Conservation (phyloP, 2,113 vertebrate species). For the Sarotherodon lohbergeri region DNA sequence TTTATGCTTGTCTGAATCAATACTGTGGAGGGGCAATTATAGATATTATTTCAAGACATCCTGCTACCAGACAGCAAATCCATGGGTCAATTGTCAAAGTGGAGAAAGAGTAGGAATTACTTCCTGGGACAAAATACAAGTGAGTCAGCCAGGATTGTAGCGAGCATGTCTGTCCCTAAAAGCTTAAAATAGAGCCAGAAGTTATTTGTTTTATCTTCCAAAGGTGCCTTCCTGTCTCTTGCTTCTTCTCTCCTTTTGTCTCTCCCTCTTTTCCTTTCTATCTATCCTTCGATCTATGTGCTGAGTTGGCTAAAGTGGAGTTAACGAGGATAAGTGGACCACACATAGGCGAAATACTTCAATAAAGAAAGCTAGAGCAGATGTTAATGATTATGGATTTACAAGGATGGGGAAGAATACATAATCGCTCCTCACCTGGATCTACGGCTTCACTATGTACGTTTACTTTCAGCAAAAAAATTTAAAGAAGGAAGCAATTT, state of each 20-base stretch:
- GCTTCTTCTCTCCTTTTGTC: constrained; percentile 15
- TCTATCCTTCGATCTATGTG: constrained; percentile 57
- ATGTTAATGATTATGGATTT: constrained; percentile 81
- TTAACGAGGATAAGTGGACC: constrained; percentile 76
- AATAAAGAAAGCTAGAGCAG: constrained; percentile 72
- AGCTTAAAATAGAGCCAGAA: constrained; percentile 38
- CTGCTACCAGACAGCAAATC: constrained; percentile 65
- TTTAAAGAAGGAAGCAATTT: background rate
- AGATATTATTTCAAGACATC: constrained; percentile 70
- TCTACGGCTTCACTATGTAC: constrained; percentile 23
- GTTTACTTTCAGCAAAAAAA: background rate
- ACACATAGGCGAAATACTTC: constrained; percentile 70
- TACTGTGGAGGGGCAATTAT: constrained; percentile 64
- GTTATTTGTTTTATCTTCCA: constrained; percentile 50
- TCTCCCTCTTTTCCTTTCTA: constrained; percentile 15
- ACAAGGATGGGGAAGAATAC: constrained; percentile 59
- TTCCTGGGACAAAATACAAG: constrained; percentile 38
- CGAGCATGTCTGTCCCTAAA: background rate
- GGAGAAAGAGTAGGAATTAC: constrained; percentile 43
- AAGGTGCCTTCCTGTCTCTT: constrained; percentile 36
- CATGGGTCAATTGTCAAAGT: constrained; percentile 51
- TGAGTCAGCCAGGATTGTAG: background rate
- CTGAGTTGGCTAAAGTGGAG: constrained; percentile 69
- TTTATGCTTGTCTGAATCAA: constrained; percentile 65
- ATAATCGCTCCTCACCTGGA: constrained; percentile 45